Evolutionary conservation across 2,113 vertebrate species (phyloP).

Genomic region (Pseudorasbora parva): DNA sequence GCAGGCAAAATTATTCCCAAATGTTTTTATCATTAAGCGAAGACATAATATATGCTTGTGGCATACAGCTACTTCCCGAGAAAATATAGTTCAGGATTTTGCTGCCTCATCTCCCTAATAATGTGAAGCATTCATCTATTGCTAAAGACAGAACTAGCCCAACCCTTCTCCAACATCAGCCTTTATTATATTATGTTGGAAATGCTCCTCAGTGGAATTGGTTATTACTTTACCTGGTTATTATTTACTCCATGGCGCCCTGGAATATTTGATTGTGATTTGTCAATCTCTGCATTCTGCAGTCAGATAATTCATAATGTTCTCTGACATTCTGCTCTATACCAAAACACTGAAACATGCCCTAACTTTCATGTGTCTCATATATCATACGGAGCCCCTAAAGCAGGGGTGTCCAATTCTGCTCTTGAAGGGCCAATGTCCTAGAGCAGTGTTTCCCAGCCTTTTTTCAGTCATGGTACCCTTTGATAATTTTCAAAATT

Average conservation of each 20-base stretch:
- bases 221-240: neutral
- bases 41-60: conserved; percentile 36
- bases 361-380: neutral
- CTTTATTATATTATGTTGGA: neutral
- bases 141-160: conserved; percentile 23
- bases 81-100: conserved; percentile 28
- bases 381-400: too few relatives aligned
- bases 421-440: too few relatives aligned
- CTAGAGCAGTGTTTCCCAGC: too few relatives aligned
- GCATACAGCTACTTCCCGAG: neutral
- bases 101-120: conserved; percentile 51
- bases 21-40: conserved; percentile 37
- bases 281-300: neutral
- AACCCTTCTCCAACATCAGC: neutral
- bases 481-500: too few relatives aligned
- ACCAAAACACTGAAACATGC: neutral
- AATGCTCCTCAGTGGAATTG: conserved; percentile 4
- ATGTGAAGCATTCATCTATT: conserved; percentile 47
- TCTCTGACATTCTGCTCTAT: neutral
- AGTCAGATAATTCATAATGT: neutral
- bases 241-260: neutral
- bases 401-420: too few relatives aligned
- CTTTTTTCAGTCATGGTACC: too few relatives aligned
- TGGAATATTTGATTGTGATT: conserved; percentile 4
- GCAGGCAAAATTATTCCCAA: conserved; percentile 38